Percentiles rank a stretch among this genome's conserved stretches.
Conservation (phyloP, 2,888 invertebrate species). For the Encarsia formosa region DNA sequence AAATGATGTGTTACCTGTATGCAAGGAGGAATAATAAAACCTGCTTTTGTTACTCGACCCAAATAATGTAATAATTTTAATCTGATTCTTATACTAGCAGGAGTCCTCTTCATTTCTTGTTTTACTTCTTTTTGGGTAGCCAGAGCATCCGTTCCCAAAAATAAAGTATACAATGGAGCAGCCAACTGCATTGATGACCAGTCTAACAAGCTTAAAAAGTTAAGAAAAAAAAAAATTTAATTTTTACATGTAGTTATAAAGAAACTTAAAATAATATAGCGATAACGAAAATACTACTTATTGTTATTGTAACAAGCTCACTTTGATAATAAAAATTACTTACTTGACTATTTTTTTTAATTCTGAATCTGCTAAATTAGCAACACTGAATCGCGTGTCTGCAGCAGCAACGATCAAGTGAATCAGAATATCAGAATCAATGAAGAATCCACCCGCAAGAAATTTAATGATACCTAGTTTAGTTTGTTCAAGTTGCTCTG, state of each 20-base stretch:
- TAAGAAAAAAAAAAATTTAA: constrained; percentile 45
- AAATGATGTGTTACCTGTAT: constrained; percentile 69
- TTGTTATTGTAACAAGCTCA: too few species aligned
- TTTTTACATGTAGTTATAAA: too few species aligned
- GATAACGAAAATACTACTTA: constrained; percentile 4
- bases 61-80: constrained; percentile 82
- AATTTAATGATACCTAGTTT: constrained; percentile 80
- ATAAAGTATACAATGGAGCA: constrained; percentile 73
- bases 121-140: constrained; percentile 54
- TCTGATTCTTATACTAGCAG: constrained; percentile 79
- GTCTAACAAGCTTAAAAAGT: constrained; percentile 69
- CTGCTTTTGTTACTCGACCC: constrained; percentile 67
- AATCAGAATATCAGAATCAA: constrained; percentile 68
- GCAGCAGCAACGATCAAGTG: constrained; percentile 82
- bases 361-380: constrained; percentile 81
- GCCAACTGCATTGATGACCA: constrained; percentile 70
- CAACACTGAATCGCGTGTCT: constrained; percentile 84
- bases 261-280: constrained; percentile 1
- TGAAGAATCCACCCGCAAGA: constrained; percentile 72
- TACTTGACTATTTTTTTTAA: constrained; percentile 74
- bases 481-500: constrained; percentile 75
- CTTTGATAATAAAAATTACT: too few species aligned
- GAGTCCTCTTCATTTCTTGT: constrained; percentile 67
- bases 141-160: constrained; percentile 64
- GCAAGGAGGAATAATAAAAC: constrained; percentile 59